Evolutionary conservation across 2,797 vertebrate species (phyloP), one percentile per base, ranked within the genome.

Genomic region (Sebastes aleutianus): DNA sequence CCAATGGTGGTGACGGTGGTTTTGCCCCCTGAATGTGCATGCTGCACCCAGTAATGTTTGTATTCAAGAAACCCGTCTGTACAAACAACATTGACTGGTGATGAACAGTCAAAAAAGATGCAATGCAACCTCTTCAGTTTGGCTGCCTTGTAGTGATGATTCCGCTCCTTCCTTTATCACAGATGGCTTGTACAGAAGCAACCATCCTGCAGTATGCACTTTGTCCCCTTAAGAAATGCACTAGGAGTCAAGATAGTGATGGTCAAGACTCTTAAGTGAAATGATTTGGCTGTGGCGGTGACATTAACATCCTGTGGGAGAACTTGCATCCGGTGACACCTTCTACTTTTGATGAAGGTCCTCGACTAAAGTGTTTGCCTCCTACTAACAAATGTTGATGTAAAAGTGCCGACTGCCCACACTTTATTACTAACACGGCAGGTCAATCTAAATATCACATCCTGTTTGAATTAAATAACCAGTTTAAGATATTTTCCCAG

Each of bases 331-430:
- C 43, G 53, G 53, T 50, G n/a, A 81, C n/a, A 76, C 26, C 22
- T 24, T 74, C 20, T 63, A 39, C 36, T 59, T 68, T 20, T 32
- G 11, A 64, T 61, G 63, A 75, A 47, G 11, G 56, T 64, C 56
- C 47, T 74, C 58, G 22, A 67, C 34, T 62, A 6, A 63, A 77
- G 57, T 71, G 56, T 69, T 78, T 61, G 20, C 71, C 74, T 75
- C 71, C 18, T 26, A 68, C 74, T 14, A 13, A 39, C 24, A 80
- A 5, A 76, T 16, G 58, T 58, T 53, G 36, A 59, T 77, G 64
- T 7, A 3, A 32, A 67, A 67, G 34, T 70, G n/a, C 39, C 32
- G 10, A 50, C 54, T 43, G 24, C 61, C 67, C 65, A 67, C 10
- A 4, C 29, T 70, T 39, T 58, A 65, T 43, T 31, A 39, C 5